Percentiles rank a stretch among this genome's conserved stretches.
Evolutionary conservation across 2,797 vertebrate genomes (phyloP).

Genomic region (Acrossocheilus fasciatus): DNA sequence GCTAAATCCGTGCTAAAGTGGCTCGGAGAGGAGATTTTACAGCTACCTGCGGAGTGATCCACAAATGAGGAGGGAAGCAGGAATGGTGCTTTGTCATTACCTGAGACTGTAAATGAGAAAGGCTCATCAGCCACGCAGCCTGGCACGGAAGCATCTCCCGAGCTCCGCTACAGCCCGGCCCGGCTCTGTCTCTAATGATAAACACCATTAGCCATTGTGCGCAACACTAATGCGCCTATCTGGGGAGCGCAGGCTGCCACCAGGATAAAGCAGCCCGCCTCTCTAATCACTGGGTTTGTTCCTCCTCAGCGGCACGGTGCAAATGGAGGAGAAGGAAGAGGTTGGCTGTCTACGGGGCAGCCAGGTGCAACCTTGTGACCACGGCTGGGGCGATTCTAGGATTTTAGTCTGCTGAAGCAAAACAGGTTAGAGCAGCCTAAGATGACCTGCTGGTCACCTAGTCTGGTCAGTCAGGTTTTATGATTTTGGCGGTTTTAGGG

Average conservation of each 20-base stretch:
- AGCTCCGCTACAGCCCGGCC: conserved; percentile 73
- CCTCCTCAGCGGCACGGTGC: conserved; percentile 54
- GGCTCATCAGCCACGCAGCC: conserved; percentile 77
- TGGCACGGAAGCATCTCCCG: conserved; percentile 74
- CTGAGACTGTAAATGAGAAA: conserved; percentile 82
- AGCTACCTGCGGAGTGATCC: conserved; percentile 74
- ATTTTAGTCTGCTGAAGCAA: neutral
- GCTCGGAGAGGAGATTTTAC: conserved; percentile 58
- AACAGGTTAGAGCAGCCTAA: neutral
- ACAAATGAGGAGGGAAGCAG: conserved; percentile 73
- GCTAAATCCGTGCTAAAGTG: conserved; percentile 61
- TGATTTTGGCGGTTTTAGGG: neutral
- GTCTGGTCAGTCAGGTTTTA: neutral
- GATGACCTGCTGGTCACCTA: neutral
- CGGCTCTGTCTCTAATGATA: conserved; percentile 86
- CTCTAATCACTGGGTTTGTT: conserved; percentile 84
- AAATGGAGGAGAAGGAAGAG: conserved; percentile 25
- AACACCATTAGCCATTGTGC: conserved; percentile 86
- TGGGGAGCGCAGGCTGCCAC: conserved; percentile 82
- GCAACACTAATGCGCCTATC: conserved; percentile 85
- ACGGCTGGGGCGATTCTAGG: neutral
- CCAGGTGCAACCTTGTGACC: conserved; percentile 50
- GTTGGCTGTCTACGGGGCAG: conserved; percentile 11
- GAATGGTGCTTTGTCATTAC: conserved; percentile 75
- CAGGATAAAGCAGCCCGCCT: conserved; percentile 82